Percentiles rank a stretch among this genome's conserved stretches.
phyloP scores from a whole-genome alignment of 2,113 vertebrate species.

The Crotalus viridis region DNA sequence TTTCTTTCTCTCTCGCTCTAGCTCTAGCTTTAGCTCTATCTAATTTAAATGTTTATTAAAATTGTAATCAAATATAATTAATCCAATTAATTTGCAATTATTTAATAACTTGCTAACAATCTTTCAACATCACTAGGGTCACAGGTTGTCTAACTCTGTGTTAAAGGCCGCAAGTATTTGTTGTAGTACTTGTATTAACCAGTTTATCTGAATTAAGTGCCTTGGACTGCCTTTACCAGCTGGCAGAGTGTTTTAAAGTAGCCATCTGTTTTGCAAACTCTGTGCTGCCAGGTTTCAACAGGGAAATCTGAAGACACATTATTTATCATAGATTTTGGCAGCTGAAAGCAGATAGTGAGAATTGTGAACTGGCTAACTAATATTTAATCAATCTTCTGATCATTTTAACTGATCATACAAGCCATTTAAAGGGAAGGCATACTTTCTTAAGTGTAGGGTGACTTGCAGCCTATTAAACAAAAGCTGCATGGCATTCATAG shows the following conservation, averaged over 20 bases:
- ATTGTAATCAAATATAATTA: too few species aligned
- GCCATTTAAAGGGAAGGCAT: neutral
- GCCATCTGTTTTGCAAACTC: conserved; percentile 55
- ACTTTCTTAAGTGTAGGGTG: neutral
- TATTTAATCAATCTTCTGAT: neutral
- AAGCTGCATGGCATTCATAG: neutral
- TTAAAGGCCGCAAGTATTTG: neutral
- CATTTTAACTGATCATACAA: neutral
- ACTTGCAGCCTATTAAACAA: neutral
- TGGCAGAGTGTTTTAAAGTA: conserved; percentile 44
- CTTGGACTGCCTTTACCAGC: neutral
- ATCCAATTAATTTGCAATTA: too few species aligned
- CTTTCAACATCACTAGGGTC: neutral
- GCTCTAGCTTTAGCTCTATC: too few species aligned
- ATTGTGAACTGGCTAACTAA: neutral
- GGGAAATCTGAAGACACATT: conserved; percentile 5
- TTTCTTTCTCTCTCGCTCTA: too few species aligned
- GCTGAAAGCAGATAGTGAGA: neutral
- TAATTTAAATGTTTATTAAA: too few species aligned
- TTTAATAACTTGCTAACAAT: neutral
- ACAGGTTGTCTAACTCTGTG: neutral
- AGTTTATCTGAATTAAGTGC: neutral
- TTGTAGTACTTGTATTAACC: conserved; percentile 27
- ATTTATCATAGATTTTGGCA: conserved; percentile 21
- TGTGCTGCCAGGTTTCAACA: conserved; percentile 31